Conservation (phyloP, 2,888 invertebrate genomes). For the Drosophila subquinaria region DNA sequence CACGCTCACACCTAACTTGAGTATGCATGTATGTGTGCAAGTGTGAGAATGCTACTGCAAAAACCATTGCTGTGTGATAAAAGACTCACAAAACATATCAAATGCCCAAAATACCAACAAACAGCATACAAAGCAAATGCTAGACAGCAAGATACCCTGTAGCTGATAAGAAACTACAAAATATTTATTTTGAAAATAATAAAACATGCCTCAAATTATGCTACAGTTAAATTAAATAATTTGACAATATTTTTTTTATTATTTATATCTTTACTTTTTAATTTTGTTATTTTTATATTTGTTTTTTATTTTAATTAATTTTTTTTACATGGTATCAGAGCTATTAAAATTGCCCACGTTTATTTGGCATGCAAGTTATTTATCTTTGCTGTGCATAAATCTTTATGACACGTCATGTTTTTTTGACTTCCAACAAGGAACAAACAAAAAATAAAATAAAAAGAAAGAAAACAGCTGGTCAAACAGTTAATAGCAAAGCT, state of each 20-base stretch:
- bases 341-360: slow-evolving; percentile 1
- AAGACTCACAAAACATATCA: slow-evolving; percentile 69
- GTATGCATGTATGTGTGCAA: slow-evolving; percentile 10
- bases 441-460: not conserved
- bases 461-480: slow-evolving; percentile 29
- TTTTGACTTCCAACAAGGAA: slow-evolving; percentile 23
- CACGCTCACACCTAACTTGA: slow-evolving; percentile 9
- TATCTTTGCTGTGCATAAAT: slow-evolving; percentile 29
- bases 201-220: not conserved
- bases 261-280: not conserved
- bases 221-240: not conserved
- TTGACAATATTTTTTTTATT: not conserved
- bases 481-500: slow-evolving; percentile 65
- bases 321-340: not conserved
- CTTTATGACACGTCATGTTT: slow-evolving; percentile 48
- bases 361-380: slow-evolving; percentile 42
- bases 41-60: slow-evolving; percentile 51
- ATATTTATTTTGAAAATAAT: not conserved
- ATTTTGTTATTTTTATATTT: not conserved
- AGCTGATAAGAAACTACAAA: not conserved
- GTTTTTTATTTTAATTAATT: not conserved
- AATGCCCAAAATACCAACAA: slow-evolving; percentile 64
- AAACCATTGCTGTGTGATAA: slow-evolving; percentile 61
- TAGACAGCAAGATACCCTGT: slow-evolving; percentile 34
- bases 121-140: not conserved